Conservation (phyloP, 2,888 invertebrate species). For the Thera britannica region DNA sequence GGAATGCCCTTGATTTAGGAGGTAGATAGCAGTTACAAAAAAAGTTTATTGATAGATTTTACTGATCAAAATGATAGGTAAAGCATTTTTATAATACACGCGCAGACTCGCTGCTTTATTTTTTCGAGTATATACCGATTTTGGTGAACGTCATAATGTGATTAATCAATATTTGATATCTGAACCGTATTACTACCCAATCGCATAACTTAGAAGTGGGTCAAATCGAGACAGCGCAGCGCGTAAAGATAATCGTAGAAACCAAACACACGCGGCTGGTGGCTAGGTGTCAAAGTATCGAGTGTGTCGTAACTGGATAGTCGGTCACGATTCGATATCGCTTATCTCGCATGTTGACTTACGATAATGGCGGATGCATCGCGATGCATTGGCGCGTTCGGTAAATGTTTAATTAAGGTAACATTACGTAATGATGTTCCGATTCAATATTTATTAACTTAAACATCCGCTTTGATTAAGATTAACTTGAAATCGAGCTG, state of each 20-base stretch:
- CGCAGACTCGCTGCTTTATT: not conserved
- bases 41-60: no score
- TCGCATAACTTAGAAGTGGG: constrained; percentile 53
- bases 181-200: constrained; percentile 5
- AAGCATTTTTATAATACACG: no score
- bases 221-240: constrained; percentile 54
- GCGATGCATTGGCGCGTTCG: constrained; percentile 69
- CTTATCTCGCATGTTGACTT: constrained; percentile 71
- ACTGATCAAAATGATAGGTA: no score
- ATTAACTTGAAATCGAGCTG: constrained; percentile 9
- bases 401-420: constrained; percentile 69
- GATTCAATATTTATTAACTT: constrained; percentile 28
- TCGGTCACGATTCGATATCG: constrained; percentile 72
- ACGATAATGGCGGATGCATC: constrained; percentile 69
- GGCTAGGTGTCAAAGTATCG: constrained; percentile 72
- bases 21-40: no score
- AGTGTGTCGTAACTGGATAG: constrained; percentile 74
- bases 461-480: constrained; percentile 34
- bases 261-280: constrained; percentile 63
- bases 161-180: constrained; percentile 19
- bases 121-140: constrained; percentile 10
- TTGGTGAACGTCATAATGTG: not conserved
- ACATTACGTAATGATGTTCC: constrained; percentile 44
- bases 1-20: no score
- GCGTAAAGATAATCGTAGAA: constrained; percentile 60